Percentiles rank a stretch among this genome's conserved stretches.
Conservation (phyloP, 2,888 invertebrate species). For the Ectemnius continuus region DNA sequence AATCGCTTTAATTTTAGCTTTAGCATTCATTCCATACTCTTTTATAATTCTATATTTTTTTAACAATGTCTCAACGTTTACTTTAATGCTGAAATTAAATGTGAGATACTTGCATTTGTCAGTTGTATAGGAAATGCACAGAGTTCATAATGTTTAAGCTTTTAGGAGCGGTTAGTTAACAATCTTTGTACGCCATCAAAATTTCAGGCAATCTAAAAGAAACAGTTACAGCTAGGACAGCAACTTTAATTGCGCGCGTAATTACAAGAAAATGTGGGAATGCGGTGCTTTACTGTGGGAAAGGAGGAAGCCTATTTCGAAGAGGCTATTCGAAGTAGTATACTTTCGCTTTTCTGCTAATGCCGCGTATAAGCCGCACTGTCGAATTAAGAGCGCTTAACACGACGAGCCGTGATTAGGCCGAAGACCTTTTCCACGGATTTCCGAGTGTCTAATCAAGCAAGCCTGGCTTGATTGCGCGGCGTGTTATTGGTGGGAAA, state of each 20-base stretch:
- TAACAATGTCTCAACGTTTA: no score
- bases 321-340: conserved; percentile 42
- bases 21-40: no score
- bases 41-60: no score
- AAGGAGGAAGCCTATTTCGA: conserved; percentile 38
- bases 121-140: no score
- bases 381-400: conserved; percentile 50
- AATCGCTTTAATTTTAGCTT: no score
- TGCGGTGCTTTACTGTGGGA: conserved; percentile 35
- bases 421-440: conserved; percentile 40
- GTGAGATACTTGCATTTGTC: no score
- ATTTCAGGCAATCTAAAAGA: no score
- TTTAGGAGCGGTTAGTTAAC: no score
- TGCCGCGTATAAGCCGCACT: conserved; percentile 11
- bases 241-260: conserved; percentile 15
- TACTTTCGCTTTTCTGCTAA: conserved; percentile 11
- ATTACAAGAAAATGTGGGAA: conserved; percentile 41
- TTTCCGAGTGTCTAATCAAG: conserved; percentile 57
- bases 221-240: background rate
- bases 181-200: no score
- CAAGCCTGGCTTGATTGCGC: conserved; percentile 49
- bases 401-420: conserved; percentile 19
- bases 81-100: no score
- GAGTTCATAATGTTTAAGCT: no score
- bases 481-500: conserved; percentile 55